Evolutionary conservation across 2,113 vertebrate species (phyloP), one percentile per base, ranked within the genome.

Genomic region (Oplegnathus fasciatus): DNA sequence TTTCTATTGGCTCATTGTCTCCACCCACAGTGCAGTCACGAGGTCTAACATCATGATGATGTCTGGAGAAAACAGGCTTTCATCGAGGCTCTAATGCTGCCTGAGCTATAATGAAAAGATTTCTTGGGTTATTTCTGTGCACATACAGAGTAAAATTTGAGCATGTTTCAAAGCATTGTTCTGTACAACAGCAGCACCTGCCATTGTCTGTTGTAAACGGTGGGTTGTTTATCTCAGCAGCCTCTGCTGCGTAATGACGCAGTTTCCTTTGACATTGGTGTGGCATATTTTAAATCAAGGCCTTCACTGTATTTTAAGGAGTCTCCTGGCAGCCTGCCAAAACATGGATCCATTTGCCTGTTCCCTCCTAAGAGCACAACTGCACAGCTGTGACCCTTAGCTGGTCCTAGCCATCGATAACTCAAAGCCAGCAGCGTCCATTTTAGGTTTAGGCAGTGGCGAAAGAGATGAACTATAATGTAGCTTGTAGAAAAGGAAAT

Each of bases 331-430:
- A 82, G 78, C 20, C 76, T 88, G 93, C 93, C 94, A 93, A 83
- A 78, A 68, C 79, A 84, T 85, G 85, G 84, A 67, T 83, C 86
- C 90, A 86, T 90, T 93, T 92, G 75, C 78, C 85, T 57, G 18
- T 83, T 81, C 73, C 64, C 79, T 86, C 80, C 75, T 86, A 84
- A 88, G 83, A 90, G 77, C 92, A 89, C 87, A 78, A 75, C 80
- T 94, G 88, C 87, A 93, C 93, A 94, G 92, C 94, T 94, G 93
- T 90, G 90, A 92, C 89, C 91, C 92, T 67, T 84, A 78, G 89
- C 90, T 66, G 76, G 86, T 86, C 78, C 71, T 87, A 85, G 90
- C 82, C 85, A 88, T 89, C 75, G 84, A 89, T 86, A 86, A 74
- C 75, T 88, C 83, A 74, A 89, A 91, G 65, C 85, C 82, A 87